These are phyloP conservation scores for Prinia subflava DNA, from an alignment of 2,113 vertebrate genomes.

Conservation along the genomic window DNA sequence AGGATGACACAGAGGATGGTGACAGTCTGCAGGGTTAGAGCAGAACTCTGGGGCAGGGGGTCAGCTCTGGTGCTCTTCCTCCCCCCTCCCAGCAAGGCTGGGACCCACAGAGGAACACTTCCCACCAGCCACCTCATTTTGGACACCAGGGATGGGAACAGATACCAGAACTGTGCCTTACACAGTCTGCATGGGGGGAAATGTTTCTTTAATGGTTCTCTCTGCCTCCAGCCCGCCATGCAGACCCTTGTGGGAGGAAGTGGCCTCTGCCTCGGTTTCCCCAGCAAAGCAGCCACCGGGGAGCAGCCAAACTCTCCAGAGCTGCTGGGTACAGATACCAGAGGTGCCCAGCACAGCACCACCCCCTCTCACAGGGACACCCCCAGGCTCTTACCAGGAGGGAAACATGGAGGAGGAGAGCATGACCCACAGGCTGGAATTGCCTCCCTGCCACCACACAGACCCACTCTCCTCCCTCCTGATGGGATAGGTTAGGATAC, in stretches of 20 bases:
- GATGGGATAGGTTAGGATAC: rapidly evolving
- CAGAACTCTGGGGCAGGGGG: not conserved
- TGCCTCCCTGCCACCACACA: not conserved
- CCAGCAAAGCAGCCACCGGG: not conserved
- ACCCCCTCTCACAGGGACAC: not conserved
- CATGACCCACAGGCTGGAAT: not conserved
- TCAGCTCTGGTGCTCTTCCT: not conserved
- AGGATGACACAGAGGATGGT: not conserved
- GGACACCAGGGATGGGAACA: not conserved
- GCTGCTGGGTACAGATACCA: not conserved
- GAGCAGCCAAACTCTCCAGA: not conserved
- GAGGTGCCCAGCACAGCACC: not conserved
- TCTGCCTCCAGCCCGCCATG: not conserved
- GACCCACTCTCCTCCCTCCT: not conserved
- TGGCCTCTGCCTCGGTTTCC: not conserved
- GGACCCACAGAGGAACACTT: not conserved
- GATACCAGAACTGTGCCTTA: not conserved
- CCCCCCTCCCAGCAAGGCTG: not conserved
- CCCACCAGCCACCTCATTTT: not conserved
- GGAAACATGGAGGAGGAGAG: not conserved
- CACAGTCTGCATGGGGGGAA: not conserved
- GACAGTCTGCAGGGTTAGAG: not conserved
- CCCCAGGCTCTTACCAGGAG: not conserved
- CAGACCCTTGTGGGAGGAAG: not conserved
- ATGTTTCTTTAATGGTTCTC: not conserved